Conservation (phyloP, 1,140 invertebrate genomes). For the Pogonus chalceus region DNA sequence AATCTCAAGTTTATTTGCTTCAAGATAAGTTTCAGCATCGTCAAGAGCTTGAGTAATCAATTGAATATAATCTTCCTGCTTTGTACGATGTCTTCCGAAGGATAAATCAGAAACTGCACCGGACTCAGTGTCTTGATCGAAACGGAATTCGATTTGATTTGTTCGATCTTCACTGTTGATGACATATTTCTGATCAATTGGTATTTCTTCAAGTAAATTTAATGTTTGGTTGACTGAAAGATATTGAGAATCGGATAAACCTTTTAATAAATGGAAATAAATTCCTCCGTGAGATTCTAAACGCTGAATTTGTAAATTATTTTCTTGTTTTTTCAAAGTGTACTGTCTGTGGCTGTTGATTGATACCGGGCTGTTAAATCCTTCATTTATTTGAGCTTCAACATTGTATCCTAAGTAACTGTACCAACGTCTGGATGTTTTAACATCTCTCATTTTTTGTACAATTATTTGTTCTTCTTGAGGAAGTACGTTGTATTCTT, state of each 20-base stretch:
- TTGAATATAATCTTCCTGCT: slow-evolving; percentile 22
- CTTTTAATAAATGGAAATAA: slow-evolving; percentile 33
- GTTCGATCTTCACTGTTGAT: slow-evolving; percentile 15
- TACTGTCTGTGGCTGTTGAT: slow-evolving; percentile 17
- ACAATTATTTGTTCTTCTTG: slow-evolving; percentile 15
- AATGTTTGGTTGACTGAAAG: slow-evolving; percentile 35
- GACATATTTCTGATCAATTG: slow-evolving; percentile 14
- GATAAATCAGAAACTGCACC: slow-evolving; percentile 26
- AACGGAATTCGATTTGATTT: slow-evolving; percentile 8
- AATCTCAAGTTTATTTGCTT: slow-evolving; percentile 32
- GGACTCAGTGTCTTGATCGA: background rate
- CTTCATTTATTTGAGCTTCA: slow-evolving; percentile 16
- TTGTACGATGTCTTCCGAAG: slow-evolving; percentile 27
- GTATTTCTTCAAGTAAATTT: slow-evolving; percentile 20
- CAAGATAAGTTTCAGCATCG: slow-evolving; percentile 30
- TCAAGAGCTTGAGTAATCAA: slow-evolving; percentile 30
- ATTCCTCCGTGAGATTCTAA: slow-evolving; percentile 19
- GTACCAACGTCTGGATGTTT: background rate
- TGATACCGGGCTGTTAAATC: slow-evolving; percentile 8
- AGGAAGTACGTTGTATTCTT: slow-evolving; percentile 19
- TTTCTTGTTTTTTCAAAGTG: slow-evolving; percentile 15
- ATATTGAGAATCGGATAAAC: slow-evolving; percentile 31
- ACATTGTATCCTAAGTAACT: slow-evolving; percentile 6
- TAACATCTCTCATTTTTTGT: slow-evolving; percentile 20
- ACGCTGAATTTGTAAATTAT: background rate